Conservation (phyloP, 2,888 invertebrate species). For the Nomada fucata region DNA sequence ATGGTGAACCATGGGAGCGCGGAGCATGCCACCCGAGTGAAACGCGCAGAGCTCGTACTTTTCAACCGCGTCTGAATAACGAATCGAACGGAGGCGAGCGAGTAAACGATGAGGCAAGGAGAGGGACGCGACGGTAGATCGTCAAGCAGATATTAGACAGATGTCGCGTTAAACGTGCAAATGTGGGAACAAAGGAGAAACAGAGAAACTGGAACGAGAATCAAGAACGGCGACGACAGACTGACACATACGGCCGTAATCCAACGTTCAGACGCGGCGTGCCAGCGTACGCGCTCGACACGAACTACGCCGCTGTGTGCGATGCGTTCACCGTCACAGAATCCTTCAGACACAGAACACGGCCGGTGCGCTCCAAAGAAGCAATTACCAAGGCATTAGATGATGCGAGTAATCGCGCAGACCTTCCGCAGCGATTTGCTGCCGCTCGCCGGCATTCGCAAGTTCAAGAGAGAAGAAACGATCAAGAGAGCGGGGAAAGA, state of each 20-base stretch:
- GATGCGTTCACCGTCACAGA: not conserved
- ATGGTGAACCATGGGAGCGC: not conserved
- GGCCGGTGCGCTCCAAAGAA: conserved; percentile 4
- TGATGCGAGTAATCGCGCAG: conserved; percentile 42
- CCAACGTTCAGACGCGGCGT: conserved; percentile 8
- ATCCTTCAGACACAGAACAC: not conserved
- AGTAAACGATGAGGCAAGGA: conserved; percentile 19
- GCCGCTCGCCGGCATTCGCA: conserved; percentile 1
- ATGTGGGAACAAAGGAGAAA: conserved; percentile 57
- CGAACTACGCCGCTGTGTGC: not conserved
- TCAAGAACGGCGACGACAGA: conserved; percentile 54
- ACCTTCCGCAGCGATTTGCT: conserved; percentile 10
- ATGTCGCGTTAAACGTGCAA: conserved; percentile 68
- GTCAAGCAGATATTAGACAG: conserved; percentile 69
- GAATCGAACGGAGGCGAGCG: conserved; percentile 58
- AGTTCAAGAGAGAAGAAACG: not conserved
- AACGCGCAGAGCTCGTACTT: not conserved
- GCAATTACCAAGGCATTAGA: conserved; percentile 47
- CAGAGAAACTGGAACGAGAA: conserved; percentile 61
- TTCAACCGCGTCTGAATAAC: conserved; percentile 51
- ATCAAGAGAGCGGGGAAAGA: not conserved
- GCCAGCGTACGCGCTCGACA: conserved; percentile 15
- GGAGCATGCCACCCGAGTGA: too few species aligned
- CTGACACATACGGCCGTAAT: conserved; percentile 20
- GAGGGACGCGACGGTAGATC: conserved; percentile 15